These are phyloP conservation scores for Galaxea fascicularis DNA, from an alignment of 92 coral and sea anemone genomes.

Conservation along the genomic window DNA sequence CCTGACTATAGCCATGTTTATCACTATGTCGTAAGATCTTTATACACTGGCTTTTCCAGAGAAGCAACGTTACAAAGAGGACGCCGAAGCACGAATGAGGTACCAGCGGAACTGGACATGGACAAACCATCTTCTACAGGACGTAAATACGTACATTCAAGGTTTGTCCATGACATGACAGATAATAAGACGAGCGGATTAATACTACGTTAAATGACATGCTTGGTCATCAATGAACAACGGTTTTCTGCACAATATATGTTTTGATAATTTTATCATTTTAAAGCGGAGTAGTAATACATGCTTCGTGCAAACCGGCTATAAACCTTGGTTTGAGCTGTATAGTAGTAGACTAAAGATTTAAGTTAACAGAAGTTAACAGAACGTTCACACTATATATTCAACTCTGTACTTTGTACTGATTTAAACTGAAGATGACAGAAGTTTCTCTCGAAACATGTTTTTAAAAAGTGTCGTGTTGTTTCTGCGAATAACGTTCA, in stretches of 20 bases:
- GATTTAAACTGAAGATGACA: too few species aligned
- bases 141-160: slow-evolving; percentile 52
- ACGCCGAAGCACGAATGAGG: slow-evolving; percentile 37
- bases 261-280: slow-evolving; percentile 38
- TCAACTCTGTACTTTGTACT: too few species aligned
- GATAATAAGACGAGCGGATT: slow-evolving; percentile 33
- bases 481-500: too few species aligned
- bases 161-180: slow-evolving; percentile 50
- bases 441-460: too few species aligned
- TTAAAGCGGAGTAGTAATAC: slow-evolving; percentile 54
- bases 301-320: slow-evolving; percentile 62
- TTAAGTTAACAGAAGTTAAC: too few species aligned
- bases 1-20: slow-evolving; percentile 59
- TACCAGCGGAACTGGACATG: slow-evolving; percentile 54
- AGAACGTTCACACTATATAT: too few species aligned
- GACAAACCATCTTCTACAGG: slow-evolving; percentile 59
- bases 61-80: slow-evolving; percentile 26
- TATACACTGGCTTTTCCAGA: slow-evolving; percentile 3
- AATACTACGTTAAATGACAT: slow-evolving; percentile 47
- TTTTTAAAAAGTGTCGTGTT: too few species aligned
- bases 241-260: slow-evolving; percentile 56
- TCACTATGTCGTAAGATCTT: slow-evolving; percentile 33
- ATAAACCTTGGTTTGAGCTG: too few species aligned
- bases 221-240: slow-evolving; percentile 60
- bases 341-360: too few species aligned